Percentiles rank a stretch among this genome's conserved stretches.
These are phyloP conservation scores for Diadema setosum DNA, from an alignment of 35 echinoderm and acorn worm genomes.

Conservation along the genomic window DNA sequence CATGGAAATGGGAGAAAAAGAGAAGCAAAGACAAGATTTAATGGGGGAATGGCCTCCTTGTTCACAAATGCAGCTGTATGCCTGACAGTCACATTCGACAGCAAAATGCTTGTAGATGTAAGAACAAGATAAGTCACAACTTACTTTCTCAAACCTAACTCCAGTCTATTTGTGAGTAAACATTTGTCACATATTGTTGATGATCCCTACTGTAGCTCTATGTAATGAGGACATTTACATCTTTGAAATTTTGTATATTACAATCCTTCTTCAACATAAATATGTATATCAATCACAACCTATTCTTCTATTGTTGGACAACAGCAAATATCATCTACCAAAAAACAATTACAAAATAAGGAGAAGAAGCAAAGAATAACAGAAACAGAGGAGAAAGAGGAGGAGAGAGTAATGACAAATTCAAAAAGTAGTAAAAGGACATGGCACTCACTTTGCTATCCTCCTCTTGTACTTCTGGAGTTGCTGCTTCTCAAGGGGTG, in stretches of 20 bases:
- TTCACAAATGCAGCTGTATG: background rate
- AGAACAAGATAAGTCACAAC: background rate
- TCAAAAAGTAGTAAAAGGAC: background rate
- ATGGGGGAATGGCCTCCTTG: background rate
- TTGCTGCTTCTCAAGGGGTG: slow-evolving; percentile 71
- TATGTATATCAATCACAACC: background rate
- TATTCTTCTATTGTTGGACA: too few relatives aligned
- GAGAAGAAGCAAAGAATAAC: background rate
- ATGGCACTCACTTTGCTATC: slow-evolving; percentile 69
- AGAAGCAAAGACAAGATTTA: background rate
- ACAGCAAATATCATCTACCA: too few relatives aligned
- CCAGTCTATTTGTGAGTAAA: background rate
- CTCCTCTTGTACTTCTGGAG: slow-evolving; percentile 75
- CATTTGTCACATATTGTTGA: background rate
- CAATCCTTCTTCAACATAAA: background rate
- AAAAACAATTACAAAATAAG: background rate
- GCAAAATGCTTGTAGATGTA: background rate
- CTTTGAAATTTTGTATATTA: too few relatives aligned
- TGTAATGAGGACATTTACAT: too few relatives aligned
- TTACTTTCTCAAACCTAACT: background rate
- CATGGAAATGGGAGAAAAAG: background rate
- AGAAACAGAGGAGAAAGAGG: background rate
- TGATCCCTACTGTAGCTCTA: background rate
- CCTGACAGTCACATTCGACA: background rate
- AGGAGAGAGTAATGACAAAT: background rate